Evolutionary conservation across 2,113 vertebrate species (phyloP).

Genomic region (Pavo muticus): DNA sequence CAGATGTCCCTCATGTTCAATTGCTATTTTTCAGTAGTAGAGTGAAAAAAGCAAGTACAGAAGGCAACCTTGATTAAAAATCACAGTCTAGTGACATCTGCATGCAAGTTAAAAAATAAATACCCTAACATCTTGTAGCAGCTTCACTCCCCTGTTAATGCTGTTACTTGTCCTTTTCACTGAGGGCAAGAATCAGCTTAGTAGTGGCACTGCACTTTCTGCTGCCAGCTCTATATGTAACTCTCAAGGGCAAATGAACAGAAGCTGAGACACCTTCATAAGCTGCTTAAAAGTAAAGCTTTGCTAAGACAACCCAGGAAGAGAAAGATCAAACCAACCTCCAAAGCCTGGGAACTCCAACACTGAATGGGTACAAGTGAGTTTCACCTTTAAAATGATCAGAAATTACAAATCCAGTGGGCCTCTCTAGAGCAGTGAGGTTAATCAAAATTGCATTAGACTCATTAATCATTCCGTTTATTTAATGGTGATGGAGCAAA

Average conservation of each 20-base stretch:
- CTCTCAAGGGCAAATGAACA: background rate
- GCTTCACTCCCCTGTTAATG: background rate
- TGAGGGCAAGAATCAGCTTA: background rate
- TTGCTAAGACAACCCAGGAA: background rate
- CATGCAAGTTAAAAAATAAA: background rate
- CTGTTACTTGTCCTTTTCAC: background rate
- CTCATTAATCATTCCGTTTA: background rate
- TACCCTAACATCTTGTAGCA: background rate
- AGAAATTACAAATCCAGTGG: background rate
- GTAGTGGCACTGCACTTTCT: background rate
- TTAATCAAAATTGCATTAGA: background rate
- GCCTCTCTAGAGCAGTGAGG: background rate
- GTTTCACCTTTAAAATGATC: background rate
- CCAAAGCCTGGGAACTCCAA: background rate
- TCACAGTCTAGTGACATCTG: background rate
- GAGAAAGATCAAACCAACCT: background rate
- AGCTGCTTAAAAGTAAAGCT: background rate
- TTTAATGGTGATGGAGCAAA: background rate
- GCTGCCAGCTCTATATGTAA: background rate
- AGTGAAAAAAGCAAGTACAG: background rate
- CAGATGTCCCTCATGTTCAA: background rate
- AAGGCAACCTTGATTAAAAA: background rate
- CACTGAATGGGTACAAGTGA: accelerated
- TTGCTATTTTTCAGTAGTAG: background rate
- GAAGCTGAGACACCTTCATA: background rate